Base-by-base conservation (phyloP, 1,140 invertebrate species). In the Rhagoletis pomonella region DNA sequence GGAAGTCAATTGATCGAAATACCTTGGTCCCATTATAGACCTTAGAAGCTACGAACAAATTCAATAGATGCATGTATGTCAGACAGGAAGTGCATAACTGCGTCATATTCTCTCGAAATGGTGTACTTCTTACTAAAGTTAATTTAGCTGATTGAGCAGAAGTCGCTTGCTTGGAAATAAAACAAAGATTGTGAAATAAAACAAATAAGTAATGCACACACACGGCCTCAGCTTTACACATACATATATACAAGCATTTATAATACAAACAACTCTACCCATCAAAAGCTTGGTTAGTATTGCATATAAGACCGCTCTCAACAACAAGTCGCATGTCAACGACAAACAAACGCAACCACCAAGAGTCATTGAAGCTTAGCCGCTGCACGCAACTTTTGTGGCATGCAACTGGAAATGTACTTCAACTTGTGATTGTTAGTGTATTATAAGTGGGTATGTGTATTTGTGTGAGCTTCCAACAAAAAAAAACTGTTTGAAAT, bases 351-450 rank as follows among this genome's bases (percentile, higher is more conserved):
- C 29, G 29, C 29, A 19, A 0, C n/a, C 73, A 55, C n/a, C n/a
- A 81, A 81, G 47, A 81, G 7, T 81, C 50, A 81, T 10, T 81
- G 73, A 58, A 81, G n/a, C 47, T 73, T 73, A 73, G 44, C 42
- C 44, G 14, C 12, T 47, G 42, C 12, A 47, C 14, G 67, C 47
- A 81, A 58, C 2, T 58, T n/a, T 14, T 55, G 50, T 58, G 73
- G 73, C 73, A 55, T 81, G 5, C 50, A 58, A 73, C 42, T 50
- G 14, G 12, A 73, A 17, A 29, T 47, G 44, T 50, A 50, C 73
- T 55, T 29, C 47, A 19, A 42, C 7, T 5, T 50, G 44, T 44
- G 44, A 39, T 19, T 67, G 39, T 64, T 19, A 29, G n/a, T 6
- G 5, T 6, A 19, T 19, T 19, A 64, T 62, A 17, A 14, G 60